phyloP scores from a whole-genome alignment of 2,797 vertebrate genomes.

The Antennarius maculatus region DNA sequence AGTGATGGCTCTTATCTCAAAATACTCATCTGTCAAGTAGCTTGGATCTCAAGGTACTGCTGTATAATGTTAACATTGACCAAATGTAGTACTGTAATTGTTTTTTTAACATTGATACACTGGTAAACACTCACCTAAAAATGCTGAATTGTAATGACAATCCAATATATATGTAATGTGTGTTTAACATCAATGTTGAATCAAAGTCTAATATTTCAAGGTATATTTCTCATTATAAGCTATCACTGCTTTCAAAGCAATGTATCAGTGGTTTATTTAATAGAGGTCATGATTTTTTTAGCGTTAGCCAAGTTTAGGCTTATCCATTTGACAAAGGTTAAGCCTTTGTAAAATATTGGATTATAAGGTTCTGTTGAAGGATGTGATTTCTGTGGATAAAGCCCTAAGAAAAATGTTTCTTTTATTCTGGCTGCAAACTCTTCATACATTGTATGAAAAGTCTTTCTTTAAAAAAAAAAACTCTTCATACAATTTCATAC shows the following conservation, averaged over 20 bases:
- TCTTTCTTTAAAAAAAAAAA: too few species aligned
- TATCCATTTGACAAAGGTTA: slow-evolving; percentile 71
- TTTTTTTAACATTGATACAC: slow-evolving; percentile 34
- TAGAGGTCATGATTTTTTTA: slow-evolving; percentile 58
- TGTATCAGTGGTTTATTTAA: slow-evolving; percentile 56
- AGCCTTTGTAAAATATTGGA: slow-evolving; percentile 71
- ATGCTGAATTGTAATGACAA: slow-evolving; percentile 57
- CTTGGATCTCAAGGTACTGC: not conserved
- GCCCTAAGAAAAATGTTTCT: slow-evolving; percentile 45
- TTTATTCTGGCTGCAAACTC: slow-evolving; percentile 28
- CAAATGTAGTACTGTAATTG: slow-evolving; percentile 19
- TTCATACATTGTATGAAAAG: too few species aligned
- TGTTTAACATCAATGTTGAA: slow-evolving; percentile 64
- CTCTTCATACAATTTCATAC: slow-evolving; percentile 39
- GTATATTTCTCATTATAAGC: slow-evolving; percentile 63
- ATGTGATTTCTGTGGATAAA: slow-evolving; percentile 61
- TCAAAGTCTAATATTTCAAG: slow-evolving; percentile 62
- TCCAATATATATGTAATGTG: slow-evolving; percentile 68
- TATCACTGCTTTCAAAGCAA: slow-evolving; percentile 50
- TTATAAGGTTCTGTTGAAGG: slow-evolving; percentile 65
- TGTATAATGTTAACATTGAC: slow-evolving; percentile 30
- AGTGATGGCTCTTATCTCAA: too few species aligned
- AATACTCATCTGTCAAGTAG: too few species aligned
- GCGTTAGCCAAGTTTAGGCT: slow-evolving; percentile 68
- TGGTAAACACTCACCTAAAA: slow-evolving; percentile 35